Conservation (phyloP, 1,140 invertebrate species). For the Megalopta genalis region DNA sequence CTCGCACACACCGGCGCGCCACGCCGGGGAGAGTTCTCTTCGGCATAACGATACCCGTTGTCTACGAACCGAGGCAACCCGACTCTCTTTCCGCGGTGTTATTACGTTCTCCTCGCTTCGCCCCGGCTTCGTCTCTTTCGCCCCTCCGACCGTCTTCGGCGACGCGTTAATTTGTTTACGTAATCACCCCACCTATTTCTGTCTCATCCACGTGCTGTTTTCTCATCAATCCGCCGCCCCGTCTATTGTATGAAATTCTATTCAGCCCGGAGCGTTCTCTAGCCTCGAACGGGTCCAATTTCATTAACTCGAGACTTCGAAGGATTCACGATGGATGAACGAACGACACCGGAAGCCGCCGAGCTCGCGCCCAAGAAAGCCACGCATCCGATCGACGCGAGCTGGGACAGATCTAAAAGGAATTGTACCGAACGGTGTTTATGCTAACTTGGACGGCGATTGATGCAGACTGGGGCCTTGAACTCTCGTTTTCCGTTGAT, state of each 20-base stretch:
- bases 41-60: neutral
- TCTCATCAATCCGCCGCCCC: slow-evolving; percentile 26
- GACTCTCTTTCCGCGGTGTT: slow-evolving; percentile 21
- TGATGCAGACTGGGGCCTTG: no score
- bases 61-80: slow-evolving; percentile 9
- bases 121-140: neutral
- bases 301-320: slow-evolving; percentile 54
- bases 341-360: neutral
- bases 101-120: neutral
- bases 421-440: no score
- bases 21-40: neutral
- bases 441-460: no score
- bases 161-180: slow-evolving; percentile 65
- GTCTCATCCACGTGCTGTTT: slow-evolving; percentile 16
- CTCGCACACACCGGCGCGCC: no score
- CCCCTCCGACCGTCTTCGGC: slow-evolving; percentile 27
- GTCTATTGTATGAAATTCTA: slow-evolving; percentile 23
- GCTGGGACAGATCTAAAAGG: no score
- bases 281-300: slow-evolving; percentile 41
- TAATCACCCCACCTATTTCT: slow-evolving; percentile 48
- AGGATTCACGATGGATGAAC: neutral
- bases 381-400: neutral
- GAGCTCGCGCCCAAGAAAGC: neutral
- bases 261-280: neutral
- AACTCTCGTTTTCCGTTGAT: no score